Evolutionary conservation across 2,797 vertebrate genomes (phyloP).

Genomic region (Euphonia xanthogaster): DNA sequence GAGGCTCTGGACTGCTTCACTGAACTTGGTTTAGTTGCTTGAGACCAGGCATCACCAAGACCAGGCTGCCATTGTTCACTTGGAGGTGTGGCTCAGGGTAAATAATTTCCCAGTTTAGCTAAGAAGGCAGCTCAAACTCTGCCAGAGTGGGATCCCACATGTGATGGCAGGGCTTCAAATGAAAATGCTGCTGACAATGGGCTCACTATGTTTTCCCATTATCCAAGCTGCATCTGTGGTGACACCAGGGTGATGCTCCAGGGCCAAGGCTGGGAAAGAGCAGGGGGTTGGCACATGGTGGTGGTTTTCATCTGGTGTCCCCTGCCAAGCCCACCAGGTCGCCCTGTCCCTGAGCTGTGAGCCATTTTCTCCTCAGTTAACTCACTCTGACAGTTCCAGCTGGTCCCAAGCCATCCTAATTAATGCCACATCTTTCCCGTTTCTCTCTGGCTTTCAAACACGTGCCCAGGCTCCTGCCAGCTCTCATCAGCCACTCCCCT

Average conservation of each 20-base stretch:
- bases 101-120: neutral
- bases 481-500: neutral
- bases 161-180: neutral
- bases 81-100: neutral
- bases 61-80: neutral
- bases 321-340: neutral
- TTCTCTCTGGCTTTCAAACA: neutral
- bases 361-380: conserved; percentile 73
- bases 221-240: fast-evolving
- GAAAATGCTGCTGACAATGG: neutral
- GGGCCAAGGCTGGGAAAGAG: neutral
- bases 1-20: fast-evolving
- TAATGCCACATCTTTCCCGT: neutral
- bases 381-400: conserved; percentile 50
- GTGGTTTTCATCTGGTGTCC: neutral
- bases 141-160: neutral
- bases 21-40: neutral
- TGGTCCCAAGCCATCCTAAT: conserved; percentile 32
- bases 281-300: neutral
- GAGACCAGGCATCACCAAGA: neutral
- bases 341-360: neutral
- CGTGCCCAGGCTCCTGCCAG: neutral
- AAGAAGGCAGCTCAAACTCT: neutral
- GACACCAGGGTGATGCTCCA: neutral
- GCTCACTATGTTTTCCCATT: neutral